Conservation (phyloP, 2,113 vertebrate species). For the Scortum barcoo region DNA sequence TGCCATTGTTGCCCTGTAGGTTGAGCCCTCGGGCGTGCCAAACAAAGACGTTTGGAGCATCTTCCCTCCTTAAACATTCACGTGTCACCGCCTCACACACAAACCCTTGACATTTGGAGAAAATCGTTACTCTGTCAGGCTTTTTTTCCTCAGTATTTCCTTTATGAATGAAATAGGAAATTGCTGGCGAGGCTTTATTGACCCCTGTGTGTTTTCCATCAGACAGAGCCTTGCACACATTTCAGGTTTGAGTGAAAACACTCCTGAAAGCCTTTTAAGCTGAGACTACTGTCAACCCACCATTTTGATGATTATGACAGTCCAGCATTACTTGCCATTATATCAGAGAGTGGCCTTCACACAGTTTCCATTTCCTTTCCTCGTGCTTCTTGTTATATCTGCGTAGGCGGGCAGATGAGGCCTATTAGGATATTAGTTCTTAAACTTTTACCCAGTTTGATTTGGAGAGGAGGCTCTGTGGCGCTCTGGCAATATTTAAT, state of each 20-base stretch:
- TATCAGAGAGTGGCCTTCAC: slow-evolving; percentile 52
- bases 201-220: slow-evolving; percentile 19
- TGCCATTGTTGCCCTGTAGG: slow-evolving; percentile 31
- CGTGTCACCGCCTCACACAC: slow-evolving; percentile 45
- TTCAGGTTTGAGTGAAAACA: slow-evolving; percentile 50
- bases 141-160: slow-evolving; percentile 40
- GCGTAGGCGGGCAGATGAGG: slow-evolving; percentile 49
- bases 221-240: slow-evolving; percentile 44
- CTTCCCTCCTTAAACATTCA: slow-evolving; percentile 71
- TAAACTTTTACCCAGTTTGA: slow-evolving; percentile 33
- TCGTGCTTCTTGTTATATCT: slow-evolving; percentile 16
- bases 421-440: neutral
- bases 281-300: slow-evolving; percentile 32
- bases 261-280: slow-evolving; percentile 58
- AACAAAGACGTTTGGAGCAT: slow-evolving; percentile 62
- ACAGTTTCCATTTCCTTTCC: slow-evolving; percentile 25
- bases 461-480: neutral
- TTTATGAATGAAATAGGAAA: slow-evolving; percentile 49
- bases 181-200: slow-evolving; percentile 38
- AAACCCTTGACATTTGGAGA: slow-evolving; percentile 19
- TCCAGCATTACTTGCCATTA: slow-evolving; percentile 36
- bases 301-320: slow-evolving; percentile 45
- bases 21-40: slow-evolving; percentile 50
- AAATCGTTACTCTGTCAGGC: slow-evolving; percentile 7
- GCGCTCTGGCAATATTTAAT: slow-evolving; percentile 42